Base-by-base conservation (phyloP, 2,888 invertebrate genomes). In the Aradus depressus region DNA sequence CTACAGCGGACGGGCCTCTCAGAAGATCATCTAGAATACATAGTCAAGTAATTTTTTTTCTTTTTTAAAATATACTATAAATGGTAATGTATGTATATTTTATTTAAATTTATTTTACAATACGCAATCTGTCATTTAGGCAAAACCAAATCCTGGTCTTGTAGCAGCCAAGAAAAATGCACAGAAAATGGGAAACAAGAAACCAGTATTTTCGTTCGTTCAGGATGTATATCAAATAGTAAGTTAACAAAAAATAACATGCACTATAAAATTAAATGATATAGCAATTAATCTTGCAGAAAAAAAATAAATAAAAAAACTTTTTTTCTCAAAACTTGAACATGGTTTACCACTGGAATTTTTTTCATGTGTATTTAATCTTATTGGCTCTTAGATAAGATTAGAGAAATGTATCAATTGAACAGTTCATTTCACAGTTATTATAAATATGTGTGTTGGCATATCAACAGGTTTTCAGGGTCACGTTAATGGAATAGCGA, bases 81-180 rank as follows among this genome's bases (percentile, higher is more conserved):
- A 19, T 41, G 26, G 14, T 2, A 22, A n/a, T 8, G n/a, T 38
- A 18, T 25, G 5, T 25, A 8, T 6, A 2, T 25, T 37, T 25
- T 31, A 10, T 10, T 28, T 47, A 22, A 18, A 18, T 43, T 18
- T 47, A 6, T 21, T 31, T 23, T 4, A 31, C 21, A 35, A 26
- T 49, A 23, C 16, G n/a, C 25, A 19, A 6, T 14, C 3, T 34
- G 38, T 14, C 14, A 22, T 51, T 51, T 38, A 59, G 59, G 55
- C 54, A 31, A 54, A 51, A 63, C 69, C 72, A 41, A 79, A 75
- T 49, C 70, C 75, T 43, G 74, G 75, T 37, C 63, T 82, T 38
- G 61, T 78, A n/a, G 79, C 80, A 59, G 80, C 81, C 3, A 83
- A 82, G 65, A 75, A 75, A 59, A 79, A 77, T 59, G 80, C 78